Evolutionary conservation across 2,113 vertebrate species (phyloP).

Genomic region (Eurystomus gularis): DNA sequence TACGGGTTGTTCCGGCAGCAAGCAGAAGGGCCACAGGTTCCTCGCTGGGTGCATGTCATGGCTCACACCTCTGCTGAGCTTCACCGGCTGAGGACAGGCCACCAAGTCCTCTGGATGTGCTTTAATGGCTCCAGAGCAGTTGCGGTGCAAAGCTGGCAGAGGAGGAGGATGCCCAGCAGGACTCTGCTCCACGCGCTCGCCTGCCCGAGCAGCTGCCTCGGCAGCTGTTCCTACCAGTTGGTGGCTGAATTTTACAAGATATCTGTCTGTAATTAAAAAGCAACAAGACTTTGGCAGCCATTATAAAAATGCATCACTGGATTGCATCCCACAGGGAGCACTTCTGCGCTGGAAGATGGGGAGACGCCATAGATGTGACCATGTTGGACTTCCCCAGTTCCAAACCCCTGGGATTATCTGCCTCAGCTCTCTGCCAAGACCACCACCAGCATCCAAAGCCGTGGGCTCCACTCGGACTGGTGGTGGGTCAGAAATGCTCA

Average conservation of each 20-base stretch:
- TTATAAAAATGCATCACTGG: background rate
- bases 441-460: background rate
- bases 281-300: conserved; percentile 30
- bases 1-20: rapidly evolving
- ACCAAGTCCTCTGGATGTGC: background rate
- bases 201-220: conserved; percentile 39
- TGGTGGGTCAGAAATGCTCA: background rate
- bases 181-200: background rate
- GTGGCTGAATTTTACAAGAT: conserved; percentile 32
- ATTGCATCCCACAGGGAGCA: background rate
- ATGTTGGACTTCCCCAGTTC: rapidly evolving
- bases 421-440: background rate
- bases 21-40: background rate
- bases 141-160: background rate
- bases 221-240: conserved; percentile 65
- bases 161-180: background rate
- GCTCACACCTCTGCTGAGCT: background rate
- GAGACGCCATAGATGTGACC: rapidly evolving
- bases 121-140: rapidly evolving
- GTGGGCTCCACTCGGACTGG: background rate
- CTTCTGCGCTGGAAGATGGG: background rate
- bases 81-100: background rate
- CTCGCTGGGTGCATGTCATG: background rate
- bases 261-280: conserved; percentile 52
- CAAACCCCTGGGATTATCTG: background rate